Base-by-base conservation (phyloP, 2,113 vertebrate species). In the Bagarius yarrelli region DNA sequence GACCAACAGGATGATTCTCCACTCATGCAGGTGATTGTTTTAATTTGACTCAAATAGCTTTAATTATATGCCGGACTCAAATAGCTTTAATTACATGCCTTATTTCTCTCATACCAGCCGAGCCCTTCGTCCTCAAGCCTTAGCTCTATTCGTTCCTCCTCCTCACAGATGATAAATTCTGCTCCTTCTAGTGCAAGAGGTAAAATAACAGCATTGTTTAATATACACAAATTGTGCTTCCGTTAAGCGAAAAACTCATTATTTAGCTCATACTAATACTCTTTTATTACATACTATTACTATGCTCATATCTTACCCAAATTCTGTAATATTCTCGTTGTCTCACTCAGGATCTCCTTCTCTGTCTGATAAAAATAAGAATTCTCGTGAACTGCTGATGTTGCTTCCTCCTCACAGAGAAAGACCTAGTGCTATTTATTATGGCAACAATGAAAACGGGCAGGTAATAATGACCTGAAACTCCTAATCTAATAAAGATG, bases 101-200 rank as follows among this genome's bases (percentile, higher is more conserved):
- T 95, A 95, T 71, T 36, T 80, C 1, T 61, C 1, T n/a, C 44
- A 32, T 93, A 47, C 85, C 92, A 99, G 95, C 95, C 96, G 57
- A 98, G 96, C 89, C 96, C 96, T 85, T 98, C 96, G 88, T 97
- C 96, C 82, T 97, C 96, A 85, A 99, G 96, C 88, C 91, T 99
- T 83, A 98, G 97, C 90, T 99, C 97, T 83, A 98, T 97, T 81
- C 96, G 98, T 89, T 99, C 98, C 0, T 97, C 96, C 0, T 96
- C 98, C 0, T 96, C 96, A 61, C 98, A 99, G 93, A 96, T 99
- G 94, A 95, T 96, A 63, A 95, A 95, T 90, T 98, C 96, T 79
- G 93, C 95, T 85, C 96, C 96, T 71, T 95, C 97, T 84, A 99
- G 97, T 78, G 95, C 96, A 88, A 94, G 97, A 96, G 97, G 97